A percentile compares a stretch with the other conserved stretches of the same genome.
phyloP scores from a whole-genome alignment of 2,888 invertebrate genomes.

The Chironomus riparius region DNA sequence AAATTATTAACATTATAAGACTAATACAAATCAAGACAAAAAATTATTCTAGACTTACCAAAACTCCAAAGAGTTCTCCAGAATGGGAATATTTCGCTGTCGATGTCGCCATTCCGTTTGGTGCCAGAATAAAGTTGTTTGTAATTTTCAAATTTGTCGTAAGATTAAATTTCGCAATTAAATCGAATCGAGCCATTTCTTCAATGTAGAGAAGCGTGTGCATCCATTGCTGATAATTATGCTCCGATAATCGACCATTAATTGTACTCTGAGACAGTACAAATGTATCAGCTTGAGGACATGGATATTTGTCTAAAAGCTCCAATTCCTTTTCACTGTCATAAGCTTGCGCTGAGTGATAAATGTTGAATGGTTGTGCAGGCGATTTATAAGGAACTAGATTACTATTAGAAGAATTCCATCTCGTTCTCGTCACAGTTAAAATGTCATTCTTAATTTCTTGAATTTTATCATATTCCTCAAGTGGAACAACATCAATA shows the following conservation, averaged over 20 bases:
- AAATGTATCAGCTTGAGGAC: conserved; percentile 56
- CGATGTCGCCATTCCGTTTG: conserved; percentile 56
- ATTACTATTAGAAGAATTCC: conserved; percentile 48
- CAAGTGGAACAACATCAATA: conserved; percentile 64
- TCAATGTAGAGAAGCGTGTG: conserved; percentile 68
- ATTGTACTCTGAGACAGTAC: conserved; percentile 59
- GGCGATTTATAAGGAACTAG: conserved; percentile 49
- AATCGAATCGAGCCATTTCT: conserved; percentile 63
- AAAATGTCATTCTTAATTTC: conserved; percentile 55
- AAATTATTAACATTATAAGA: not conserved
- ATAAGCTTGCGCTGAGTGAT: conserved; percentile 42
- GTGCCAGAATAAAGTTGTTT: conserved; percentile 59
- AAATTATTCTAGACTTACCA: conserved; percentile 42
- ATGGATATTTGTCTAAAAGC: conserved; percentile 52
- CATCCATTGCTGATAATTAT: conserved; percentile 63
- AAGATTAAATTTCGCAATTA: conserved; percentile 60
- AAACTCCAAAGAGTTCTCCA: conserved; percentile 65
- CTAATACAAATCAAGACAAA: not conserved
- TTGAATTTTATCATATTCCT: conserved; percentile 54
- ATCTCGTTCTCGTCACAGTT: conserved; percentile 52
- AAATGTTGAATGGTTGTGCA: conserved; percentile 45
- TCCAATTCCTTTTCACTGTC: conserved; percentile 47
- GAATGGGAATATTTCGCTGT: conserved; percentile 67
- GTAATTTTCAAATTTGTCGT: conserved; percentile 53
- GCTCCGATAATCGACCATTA: conserved; percentile 52